Evolutionary conservation across 2,888 invertebrate species (phyloP).

Genomic region (Mythimna ferrago): DNA sequence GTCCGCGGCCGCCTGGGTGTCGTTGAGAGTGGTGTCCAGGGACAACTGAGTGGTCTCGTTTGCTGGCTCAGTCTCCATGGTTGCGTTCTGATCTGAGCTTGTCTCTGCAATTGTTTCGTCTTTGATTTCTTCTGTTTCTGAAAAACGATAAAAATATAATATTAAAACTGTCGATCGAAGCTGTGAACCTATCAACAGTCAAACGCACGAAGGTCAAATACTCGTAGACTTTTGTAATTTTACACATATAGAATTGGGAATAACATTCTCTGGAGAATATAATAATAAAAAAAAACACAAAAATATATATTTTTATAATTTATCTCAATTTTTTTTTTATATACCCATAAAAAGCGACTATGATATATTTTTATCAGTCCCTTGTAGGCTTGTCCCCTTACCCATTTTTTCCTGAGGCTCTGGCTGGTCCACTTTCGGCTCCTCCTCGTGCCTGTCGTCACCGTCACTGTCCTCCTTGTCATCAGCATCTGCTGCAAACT

Average conservation of each 20-base stretch:
- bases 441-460: conserved; percentile 78
- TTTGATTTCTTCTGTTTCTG: conserved; percentile 41
- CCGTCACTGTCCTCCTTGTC: conserved; percentile 86
- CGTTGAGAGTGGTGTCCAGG: conserved; percentile 42
- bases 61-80: conserved; percentile 37
- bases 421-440: conserved; percentile 42
- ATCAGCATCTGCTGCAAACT: conserved; percentile 70
- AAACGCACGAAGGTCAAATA: no score
- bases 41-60: conserved; percentile 37
- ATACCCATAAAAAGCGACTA: no score
- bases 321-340: no score
- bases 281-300: no score
- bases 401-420: conserved; percentile 53
- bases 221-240: no score
- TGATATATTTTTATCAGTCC: no score
- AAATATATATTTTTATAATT: no score
- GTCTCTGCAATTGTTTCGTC: conserved; percentile 39
- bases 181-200: no score
- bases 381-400: conserved; percentile 20
- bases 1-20: conserved; percentile 29
- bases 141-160: background rate
- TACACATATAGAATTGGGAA: no score
- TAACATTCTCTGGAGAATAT: no score
- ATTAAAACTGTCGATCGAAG: no score
- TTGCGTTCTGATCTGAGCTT: conserved; percentile 31